A percentile compares a stretch with the other conserved stretches of the same genome.
Conservation (phyloP, 2,888 invertebrate genomes). For the Aromia moschata region DNA sequence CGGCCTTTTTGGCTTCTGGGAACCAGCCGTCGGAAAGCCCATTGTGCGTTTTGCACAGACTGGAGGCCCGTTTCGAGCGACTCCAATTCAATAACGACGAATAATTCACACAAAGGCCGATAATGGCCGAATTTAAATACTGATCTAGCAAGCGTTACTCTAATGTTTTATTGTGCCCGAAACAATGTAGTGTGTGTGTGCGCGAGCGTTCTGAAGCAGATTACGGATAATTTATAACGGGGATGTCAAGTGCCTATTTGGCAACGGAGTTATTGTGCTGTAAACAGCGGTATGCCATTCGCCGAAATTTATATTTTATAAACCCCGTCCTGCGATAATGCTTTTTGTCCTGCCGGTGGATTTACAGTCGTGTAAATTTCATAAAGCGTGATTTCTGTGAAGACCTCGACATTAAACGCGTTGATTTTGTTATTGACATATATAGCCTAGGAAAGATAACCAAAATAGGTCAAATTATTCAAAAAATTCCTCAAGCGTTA, state of each 20-base stretch:
- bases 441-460: no score
- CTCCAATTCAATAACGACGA: slow-evolving; percentile 13
- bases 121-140: slow-evolving; percentile 24
- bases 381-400: neutral
- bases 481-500: no score
- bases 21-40: slow-evolving; percentile 8
- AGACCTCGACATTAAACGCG: neutral
- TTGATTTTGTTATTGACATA: no score
- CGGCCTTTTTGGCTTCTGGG: no score
- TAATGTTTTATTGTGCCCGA: slow-evolving; percentile 27
- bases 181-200: slow-evolving; percentile 26
- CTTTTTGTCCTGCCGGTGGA: neutral
- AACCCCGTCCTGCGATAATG: neutral
- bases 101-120: slow-evolving; percentile 24
- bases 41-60: slow-evolving; percentile 23
- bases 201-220: slow-evolving; percentile 25
- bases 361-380: neutral
- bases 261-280: slow-evolving; percentile 22
- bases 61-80: neutral
- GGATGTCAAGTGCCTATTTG: slow-evolving; percentile 17
- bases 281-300: slow-evolving; percentile 11
- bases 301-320: slow-evolving; percentile 13
- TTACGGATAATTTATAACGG: slow-evolving; percentile 25
- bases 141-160: slow-evolving; percentile 21
- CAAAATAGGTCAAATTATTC: no score